A percentile compares a stretch with the other conserved stretches of the same genome.
Conservation (phyloP, 2,797 vertebrate species). For the Orientallactaga sibirica region DNA sequence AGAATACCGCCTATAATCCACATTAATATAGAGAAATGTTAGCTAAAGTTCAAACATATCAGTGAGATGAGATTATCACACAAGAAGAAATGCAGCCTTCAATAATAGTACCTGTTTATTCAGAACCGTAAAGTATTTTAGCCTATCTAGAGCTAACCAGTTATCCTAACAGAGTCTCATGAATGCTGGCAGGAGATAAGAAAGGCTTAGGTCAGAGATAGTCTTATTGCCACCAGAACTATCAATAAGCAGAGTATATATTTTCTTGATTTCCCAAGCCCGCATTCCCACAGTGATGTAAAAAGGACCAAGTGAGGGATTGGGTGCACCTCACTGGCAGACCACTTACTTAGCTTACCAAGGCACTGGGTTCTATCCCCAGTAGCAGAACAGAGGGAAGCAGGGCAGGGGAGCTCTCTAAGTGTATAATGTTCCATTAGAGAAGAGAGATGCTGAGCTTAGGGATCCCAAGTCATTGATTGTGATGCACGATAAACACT, state of each 20-base stretch:
- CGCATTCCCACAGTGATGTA: background rate
- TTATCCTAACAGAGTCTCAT: background rate
- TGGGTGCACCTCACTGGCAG: background rate
- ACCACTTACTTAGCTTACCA: background rate
- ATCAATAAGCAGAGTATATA: background rate
- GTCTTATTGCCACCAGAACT: background rate
- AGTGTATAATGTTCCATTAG: background rate
- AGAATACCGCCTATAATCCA: constrained; percentile 19
- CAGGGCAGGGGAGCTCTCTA: background rate
- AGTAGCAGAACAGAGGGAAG: background rate
- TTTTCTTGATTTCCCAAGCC: constrained; percentile 26
- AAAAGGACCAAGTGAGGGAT: background rate
- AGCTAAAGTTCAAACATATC: background rate
- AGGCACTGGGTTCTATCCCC: background rate
- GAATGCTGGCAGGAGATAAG: background rate
- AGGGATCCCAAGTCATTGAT: constrained; percentile 12
- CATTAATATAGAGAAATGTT: constrained; percentile 13
- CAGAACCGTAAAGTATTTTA: background rate
- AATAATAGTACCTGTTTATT: background rate
- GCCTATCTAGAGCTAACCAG: background rate
- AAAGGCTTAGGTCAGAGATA: background rate
- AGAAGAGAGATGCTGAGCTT: constrained; percentile 3
- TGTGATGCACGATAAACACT: background rate
- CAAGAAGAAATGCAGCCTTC: constrained; percentile 24
- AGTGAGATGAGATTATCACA: constrained; percentile 43